Evolutionary conservation across 1,140 invertebrate genomes (phyloP).

Genomic region (Anagrus nilaparvatae): DNA sequence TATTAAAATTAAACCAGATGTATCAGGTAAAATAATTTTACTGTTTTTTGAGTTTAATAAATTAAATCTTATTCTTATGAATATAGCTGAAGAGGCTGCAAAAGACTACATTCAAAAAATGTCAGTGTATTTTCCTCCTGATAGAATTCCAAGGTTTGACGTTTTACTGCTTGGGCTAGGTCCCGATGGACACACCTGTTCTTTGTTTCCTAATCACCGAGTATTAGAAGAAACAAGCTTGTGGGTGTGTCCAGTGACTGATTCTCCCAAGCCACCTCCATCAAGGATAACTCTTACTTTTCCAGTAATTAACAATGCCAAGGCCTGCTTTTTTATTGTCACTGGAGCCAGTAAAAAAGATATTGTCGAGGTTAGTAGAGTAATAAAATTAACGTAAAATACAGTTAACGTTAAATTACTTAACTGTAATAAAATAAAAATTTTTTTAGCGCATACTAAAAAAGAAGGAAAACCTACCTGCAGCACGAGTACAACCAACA

Average conservation of each 20-base stretch:
- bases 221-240: slow-evolving; percentile 53
- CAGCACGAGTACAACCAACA: slow-evolving; percentile 56
- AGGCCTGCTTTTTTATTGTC: slow-evolving; percentile 72
- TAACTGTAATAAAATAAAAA: too few relatives aligned
- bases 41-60: slow-evolving; percentile 3
- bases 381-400: too few relatives aligned
- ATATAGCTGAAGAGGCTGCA: slow-evolving; percentile 68
- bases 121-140: slow-evolving; percentile 48
- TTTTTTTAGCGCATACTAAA: slow-evolving; percentile 58
- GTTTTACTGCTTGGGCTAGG: slow-evolving; percentile 89
- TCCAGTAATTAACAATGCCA: slow-evolving; percentile 84
- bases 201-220: slow-evolving; percentile 84
- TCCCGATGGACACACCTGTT: slow-evolving; percentile 97
- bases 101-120: slow-evolving; percentile 66
- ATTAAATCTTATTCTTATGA: slow-evolving; percentile 10
- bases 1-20: slow-evolving; percentile 54
- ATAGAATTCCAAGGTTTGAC: slow-evolving; percentile 66
- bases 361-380: slow-evolving; percentile 66
- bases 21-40: slow-evolving; percentile 44
- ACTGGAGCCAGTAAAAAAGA: slow-evolving; percentile 80
- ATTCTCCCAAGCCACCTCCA: slow-evolving; percentile 95
- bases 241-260: slow-evolving; percentile 75
- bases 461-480: slow-evolving; percentile 63
- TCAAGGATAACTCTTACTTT: slow-evolving; percentile 85
- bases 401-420: not conserved